Percentiles rank a stretch among this genome's conserved stretches.
These are phyloP conservation scores for Eupleurogrammus muticus DNA, from an alignment of 2,797 vertebrate species.

Conservation along the genomic window DNA sequence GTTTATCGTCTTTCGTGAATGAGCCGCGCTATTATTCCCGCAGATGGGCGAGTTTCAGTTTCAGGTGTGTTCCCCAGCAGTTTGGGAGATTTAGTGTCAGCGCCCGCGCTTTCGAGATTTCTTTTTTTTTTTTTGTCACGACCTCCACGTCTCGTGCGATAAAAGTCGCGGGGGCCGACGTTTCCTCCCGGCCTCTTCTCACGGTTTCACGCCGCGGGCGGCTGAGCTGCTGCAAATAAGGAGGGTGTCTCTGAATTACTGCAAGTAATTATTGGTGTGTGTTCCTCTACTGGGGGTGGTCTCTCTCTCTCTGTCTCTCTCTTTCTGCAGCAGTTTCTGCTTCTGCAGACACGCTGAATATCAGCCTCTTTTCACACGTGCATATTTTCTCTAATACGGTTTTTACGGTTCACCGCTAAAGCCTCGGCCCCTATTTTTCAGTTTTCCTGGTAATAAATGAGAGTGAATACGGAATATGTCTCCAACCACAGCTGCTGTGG, in stretches of 20 bases:
- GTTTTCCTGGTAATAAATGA: too few species aligned
- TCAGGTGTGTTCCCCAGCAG: neutral
- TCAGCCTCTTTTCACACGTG: too few species aligned
- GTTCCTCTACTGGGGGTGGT: conserved; percentile 58
- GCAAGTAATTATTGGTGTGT: conserved; percentile 66
- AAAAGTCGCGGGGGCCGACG: conserved; percentile 12
- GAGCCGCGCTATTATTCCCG: too few species aligned
- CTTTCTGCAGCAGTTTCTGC: neutral
- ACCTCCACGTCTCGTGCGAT: conserved; percentile 46
- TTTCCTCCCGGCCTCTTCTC: conserved; percentile 48
- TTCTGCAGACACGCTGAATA: too few species aligned
- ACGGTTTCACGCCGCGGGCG: conserved; percentile 38
- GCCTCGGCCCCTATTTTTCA: too few species aligned
- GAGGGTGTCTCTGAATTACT: conserved; percentile 65
- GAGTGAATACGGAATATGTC: too few species aligned
- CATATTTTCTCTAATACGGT: too few species aligned
- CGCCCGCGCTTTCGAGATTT: neutral
- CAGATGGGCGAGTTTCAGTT: neutral
- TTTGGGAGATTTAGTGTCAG: conserved; percentile 12
- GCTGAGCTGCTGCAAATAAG: conserved; percentile 51
- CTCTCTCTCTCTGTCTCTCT: neutral
- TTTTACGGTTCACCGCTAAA: too few species aligned
- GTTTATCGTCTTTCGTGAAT: neutral
- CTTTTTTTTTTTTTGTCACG: conserved; percentile 17
- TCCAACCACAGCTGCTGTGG: too few species aligned